Base-by-base conservation (phyloP, 2,888 invertebrate species). In the Choristoneura rosaceana region DNA sequence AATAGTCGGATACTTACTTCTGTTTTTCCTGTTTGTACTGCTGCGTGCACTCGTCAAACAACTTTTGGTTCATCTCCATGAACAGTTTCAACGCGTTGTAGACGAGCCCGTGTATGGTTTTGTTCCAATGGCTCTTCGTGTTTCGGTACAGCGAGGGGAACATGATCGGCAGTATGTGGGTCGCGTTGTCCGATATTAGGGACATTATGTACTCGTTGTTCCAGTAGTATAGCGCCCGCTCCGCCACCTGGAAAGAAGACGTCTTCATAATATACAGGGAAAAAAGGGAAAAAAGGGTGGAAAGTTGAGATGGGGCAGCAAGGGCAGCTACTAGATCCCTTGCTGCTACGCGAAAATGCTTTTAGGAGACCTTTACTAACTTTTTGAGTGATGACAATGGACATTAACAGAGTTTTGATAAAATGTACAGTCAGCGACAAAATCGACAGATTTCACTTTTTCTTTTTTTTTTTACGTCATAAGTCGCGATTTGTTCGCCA, bases 151-250 rank as follows among this genome's bases (percentile, higher is more conserved):
- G 95, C 74, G 99, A 98, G 73, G 99, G 99, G 95, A 99, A 99
- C 99, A 99, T 99, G 79, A 99, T 99, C 76, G 99, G 99, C 95
- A 99, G 97, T 88, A 99, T 99, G 89, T 98, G 97, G 81, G 97
- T 97, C 90, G 98, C 99, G 94, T 99, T 99, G 94, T 99, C 99
- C 84, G 99, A 98, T 95, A 99, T 99, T 84, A 99, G 95, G 74
- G 99, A 99, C 97, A 99, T 98, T 89, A 99, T 99, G 95, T 99
- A 99, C 95, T 99, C 99, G 94, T 99, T 99, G 96, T 99, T 99
- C 99, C 99, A 99, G 95, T 98, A 99, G 95, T 99, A 99, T 76
- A 99, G 95, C 71, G 99, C 99, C 86, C 99, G 96, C 92, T 99
- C 99, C 70, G 99, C 99, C 83, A 99, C 99, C 98, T 99, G 87